Evolutionary conservation across 2,113 vertebrate genomes (phyloP), one percentile per base, ranked within the genome.

Genomic region (Caranx melampygus): DNA sequence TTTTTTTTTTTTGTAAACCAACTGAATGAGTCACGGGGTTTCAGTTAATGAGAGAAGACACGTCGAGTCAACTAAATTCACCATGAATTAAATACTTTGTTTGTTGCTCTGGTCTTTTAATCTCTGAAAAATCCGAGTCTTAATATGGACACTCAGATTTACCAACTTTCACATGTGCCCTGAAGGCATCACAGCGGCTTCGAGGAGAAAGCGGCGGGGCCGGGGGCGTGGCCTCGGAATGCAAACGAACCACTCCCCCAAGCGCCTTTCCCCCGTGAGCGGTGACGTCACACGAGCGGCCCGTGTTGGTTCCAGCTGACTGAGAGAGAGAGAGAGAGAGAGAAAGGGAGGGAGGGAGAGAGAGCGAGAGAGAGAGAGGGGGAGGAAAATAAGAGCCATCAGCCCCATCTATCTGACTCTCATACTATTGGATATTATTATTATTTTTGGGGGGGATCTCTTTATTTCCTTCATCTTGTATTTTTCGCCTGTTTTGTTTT

Each of bases 251-350:
- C 78, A 87, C 93, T 79, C 92, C 94, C 83, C 86, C 86, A 44
- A 84, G 85, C 79, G 82, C 87, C 88, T 79, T 85, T 91, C 88
- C 94, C 93, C 92, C 91, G 94, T 94, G 94, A 94, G 91, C 82
- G 82, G 81, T 95, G 94, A 95, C 90, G 94, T 95, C 93, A 95
- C 92, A 60, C 57, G 85, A 84, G 91, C 93, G 60, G 92, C 94
- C 93, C 94, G 95, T 95, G 95, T 94, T 94, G 91, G 92, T 95
- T 94, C 94, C 95, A 95, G 94, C 94, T 95, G 94, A 95, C 88
- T 80, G 89, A 83, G 82, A 77, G 82, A 81, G 79, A 76, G 84
- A 73, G 84, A 73, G 79, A 64, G 67, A 33, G 78, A 57, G 76
- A 57, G 65, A 13, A 40, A 47, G 75, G 52, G 79, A 47, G 71